phyloP scores from a whole-genome alignment of 2,113 vertebrate species.

The Mionectes macconnelli region DNA sequence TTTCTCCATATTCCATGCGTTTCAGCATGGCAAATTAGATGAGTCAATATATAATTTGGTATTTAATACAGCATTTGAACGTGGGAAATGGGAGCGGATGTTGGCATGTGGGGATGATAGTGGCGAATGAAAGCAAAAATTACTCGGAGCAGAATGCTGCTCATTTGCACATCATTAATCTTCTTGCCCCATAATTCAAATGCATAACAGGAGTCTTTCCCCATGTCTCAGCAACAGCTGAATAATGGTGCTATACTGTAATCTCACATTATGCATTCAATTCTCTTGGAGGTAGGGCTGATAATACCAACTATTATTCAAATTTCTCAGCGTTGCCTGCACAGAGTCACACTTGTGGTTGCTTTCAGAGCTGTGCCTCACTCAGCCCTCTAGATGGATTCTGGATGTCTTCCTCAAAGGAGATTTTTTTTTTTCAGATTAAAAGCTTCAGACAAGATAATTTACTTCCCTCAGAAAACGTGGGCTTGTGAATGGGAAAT shows the following conservation, averaged over 20 bases:
- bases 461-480: not conserved
- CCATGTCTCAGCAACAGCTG: not conserved
- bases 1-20: not conserved
- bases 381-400: not conserved
- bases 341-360: not conserved
- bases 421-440: not conserved
- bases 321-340: not conserved
- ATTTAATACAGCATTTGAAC: constrained; percentile 35
- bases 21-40: not conserved
- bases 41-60: constrained; percentile 4
- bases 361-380: not conserved
- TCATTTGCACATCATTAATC: constrained; percentile 54
- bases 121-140: constrained; percentile 28
- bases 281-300: not conserved
- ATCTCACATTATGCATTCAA: not conserved
- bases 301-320: not conserved
- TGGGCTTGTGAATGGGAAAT: not conserved
- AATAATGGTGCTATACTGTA: not conserved
- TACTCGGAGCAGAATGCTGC: not conserved
- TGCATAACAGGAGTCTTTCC: not conserved
- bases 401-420: not conserved
- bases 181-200: constrained; percentile 12
- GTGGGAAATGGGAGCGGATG: not conserved
- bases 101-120: not conserved
- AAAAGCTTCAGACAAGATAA: not conserved